Base-by-base conservation (phyloP, 1,140 invertebrate species). In the Drosophila virilis region DNA sequence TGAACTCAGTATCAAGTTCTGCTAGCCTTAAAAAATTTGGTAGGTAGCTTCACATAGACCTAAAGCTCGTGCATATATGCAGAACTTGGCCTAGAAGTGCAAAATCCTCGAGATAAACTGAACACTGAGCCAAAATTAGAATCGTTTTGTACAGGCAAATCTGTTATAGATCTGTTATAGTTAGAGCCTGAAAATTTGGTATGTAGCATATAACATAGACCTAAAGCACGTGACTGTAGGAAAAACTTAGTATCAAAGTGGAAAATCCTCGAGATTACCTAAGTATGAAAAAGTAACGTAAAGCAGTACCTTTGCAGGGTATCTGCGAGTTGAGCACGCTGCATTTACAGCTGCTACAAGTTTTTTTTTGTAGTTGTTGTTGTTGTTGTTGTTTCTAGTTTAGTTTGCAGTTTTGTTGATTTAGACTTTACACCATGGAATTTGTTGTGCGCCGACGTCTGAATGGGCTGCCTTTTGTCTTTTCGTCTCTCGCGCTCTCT, bases 371-470 rank as follows among this genome's bases (percentile, higher is more conserved):
- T 17, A 1, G 17, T 59, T 43, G n/a, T 42, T n/a, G 22, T 33
- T 4, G 22, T 28, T 5, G 22, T 54, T 33, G 60, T 58, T 50
- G 28, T 61, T 33, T 28, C 22, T 28, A 28, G 22, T 60, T 72
- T 48, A 48, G 62, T 64, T 64, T 51, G 59, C 68, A 70, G 17
- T 42, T 48, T 73, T 57, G 59, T 79, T 72, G 59, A 71, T 62
- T 70, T 88, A 78, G 81, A 89, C 84, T 88, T 79, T 80, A 86
- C 78, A 83, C 79, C 71, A 64, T 79, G 51, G 22, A 40, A 42
- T 62, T 46, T 54, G 52, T 71, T 54, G 33, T 38, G 50, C 13
- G 50, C 12, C 45, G 59, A 12, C 48, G 42, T 67, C 52, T 50
- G 55, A 74, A 74, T 71, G 59, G 69, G 61, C 54, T 66, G 59